Base-by-base conservation (phyloP, 2,113 vertebrate species). In the Heterotilapia buettikoferi region DNA sequence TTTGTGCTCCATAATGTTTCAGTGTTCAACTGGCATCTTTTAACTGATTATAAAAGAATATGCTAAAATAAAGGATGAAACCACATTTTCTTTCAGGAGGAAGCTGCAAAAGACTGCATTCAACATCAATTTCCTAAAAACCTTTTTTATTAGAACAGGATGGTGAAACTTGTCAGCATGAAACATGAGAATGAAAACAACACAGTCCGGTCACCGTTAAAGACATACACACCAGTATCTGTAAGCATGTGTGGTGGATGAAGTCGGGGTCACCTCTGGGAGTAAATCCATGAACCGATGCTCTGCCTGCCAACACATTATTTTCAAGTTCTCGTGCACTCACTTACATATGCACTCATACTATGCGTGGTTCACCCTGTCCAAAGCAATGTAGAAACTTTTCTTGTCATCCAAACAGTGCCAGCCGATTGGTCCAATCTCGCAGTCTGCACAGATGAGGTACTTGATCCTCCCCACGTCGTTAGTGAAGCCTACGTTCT, bases 341-440 rank as follows among this genome's bases (percentile, higher is more conserved):
- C 29, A 31, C 40, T 87, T 26, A 50, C 4, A 59, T 40, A 26
- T 40, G 87, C 66, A 56, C 26, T 73, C 33, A 81, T 18, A 80
- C 95, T 96, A 99, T 82, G 96, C 96, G 56, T 99, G 98, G 82
- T 97, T 96, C 82, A 99, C 98, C 14, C 98, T 96, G 79, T 99
- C 97, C 96, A 99, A 86, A 31, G 98, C 98, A 38, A 99, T 95
- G 9, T 98, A 99, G 96, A 97, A 99, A 92, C 97, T 97, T 93
- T 96, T 98, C 94, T 98, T 98, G 94, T 99, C 98, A 83, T 99
- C 98, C 13, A 99, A 96, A 95, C 96, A 97, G 95, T 99, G 98
- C 98, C 98, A 99, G 87, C 98, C 98, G 68, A 99, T 99, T 18
- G 98, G 98, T 91, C 98, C 98, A 10, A 98, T 97, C 96, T 99